These are phyloP conservation scores for Crotalus viridis DNA, from an alignment of 2,113 vertebrate species.

Conservation along the genomic window DNA sequence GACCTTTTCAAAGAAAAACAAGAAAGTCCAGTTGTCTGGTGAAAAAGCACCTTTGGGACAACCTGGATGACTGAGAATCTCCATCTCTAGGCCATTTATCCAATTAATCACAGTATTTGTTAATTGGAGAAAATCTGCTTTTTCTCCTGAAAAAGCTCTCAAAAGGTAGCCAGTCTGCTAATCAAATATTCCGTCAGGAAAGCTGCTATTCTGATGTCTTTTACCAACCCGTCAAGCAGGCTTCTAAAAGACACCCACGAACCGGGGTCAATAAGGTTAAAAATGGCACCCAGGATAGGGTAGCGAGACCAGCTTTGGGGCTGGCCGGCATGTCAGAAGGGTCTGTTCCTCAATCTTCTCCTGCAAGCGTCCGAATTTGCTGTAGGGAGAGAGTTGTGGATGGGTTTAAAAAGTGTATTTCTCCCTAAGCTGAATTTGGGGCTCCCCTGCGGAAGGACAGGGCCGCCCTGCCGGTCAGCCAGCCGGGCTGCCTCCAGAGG, in stretches of 20 bases:
- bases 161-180: not conserved
- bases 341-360: not conserved
- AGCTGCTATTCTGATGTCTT: not conserved
- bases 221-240: not conserved
- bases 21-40: no score
- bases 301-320: not conserved
- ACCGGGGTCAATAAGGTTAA: not conserved
- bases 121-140: not conserved
- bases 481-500: not conserved
- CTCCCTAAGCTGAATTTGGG: not conserved
- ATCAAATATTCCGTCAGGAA: not conserved
- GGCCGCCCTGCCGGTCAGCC: not conserved
- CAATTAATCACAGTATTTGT: not conserved
- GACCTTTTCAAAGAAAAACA: no score
- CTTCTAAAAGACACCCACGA: not conserved
- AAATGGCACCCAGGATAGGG: not conserved
- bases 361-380: not conserved
- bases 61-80: not conserved
- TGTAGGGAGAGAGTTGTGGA: not conserved
- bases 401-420: not conserved
- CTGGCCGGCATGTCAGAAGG: not conserved
- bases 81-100: not conserved
- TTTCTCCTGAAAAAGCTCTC: not conserved
- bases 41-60: not conserved
- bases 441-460: no score